Evolutionary conservation across 35 echinoderm and acorn worm genomes (phyloP).

Genomic region (Holothuria glaberrima): DNA sequence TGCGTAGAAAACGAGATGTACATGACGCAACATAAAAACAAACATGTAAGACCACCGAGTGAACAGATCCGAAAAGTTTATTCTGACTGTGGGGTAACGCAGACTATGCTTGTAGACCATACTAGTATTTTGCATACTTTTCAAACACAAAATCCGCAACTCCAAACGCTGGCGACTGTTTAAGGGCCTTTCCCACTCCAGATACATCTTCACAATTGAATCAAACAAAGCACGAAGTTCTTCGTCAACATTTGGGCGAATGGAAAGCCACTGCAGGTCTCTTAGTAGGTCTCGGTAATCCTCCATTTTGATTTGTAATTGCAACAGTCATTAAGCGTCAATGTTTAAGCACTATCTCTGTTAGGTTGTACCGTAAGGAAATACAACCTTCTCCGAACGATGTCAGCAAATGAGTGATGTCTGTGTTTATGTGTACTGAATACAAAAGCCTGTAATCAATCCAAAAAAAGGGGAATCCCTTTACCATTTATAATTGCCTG

Average conservation of each 20-base stretch:
- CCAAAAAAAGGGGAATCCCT: too few relatives aligned
- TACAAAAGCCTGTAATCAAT: too few relatives aligned
- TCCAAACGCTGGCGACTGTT: not conserved
- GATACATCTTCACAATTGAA: not conserved
- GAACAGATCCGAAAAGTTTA: not conserved
- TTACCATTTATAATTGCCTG: too few relatives aligned
- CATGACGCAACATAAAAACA: constrained; percentile 20
- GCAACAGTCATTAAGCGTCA: too few relatives aligned
- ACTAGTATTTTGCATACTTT: not conserved
- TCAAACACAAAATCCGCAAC: not conserved
- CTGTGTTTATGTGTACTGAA: too few relatives aligned
- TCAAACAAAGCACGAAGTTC: not conserved
- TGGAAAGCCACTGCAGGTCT: too few relatives aligned
- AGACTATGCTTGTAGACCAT: not conserved
- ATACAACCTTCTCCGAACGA: too few relatives aligned
- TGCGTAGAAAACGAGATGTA: constrained; percentile 19
- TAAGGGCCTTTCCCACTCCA: not conserved
- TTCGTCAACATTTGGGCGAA: not conserved
- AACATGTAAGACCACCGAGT: constrained; percentile 48
- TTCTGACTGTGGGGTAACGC: not conserved
- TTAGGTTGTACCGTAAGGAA: too few relatives aligned
- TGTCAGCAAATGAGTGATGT: too few relatives aligned
- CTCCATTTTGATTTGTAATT: too few relatives aligned
- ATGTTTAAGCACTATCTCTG: too few relatives aligned
- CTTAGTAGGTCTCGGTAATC: too few relatives aligned